Conservation (phyloP, 2,113 vertebrate genomes). For the Anthoscopus minutus region DNA sequence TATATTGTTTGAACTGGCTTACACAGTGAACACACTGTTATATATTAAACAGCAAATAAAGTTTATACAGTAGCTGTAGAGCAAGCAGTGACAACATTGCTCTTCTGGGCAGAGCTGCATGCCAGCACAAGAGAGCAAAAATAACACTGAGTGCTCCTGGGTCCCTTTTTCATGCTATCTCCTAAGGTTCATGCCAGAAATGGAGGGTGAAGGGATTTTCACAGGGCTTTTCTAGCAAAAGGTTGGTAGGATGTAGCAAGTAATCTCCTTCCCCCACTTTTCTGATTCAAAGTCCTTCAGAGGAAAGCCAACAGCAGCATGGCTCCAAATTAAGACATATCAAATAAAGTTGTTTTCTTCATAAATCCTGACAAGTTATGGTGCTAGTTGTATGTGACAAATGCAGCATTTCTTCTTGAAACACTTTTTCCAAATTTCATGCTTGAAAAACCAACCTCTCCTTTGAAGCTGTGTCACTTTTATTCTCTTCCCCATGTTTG, state of each 20-base stretch:
- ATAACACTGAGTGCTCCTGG: not conserved
- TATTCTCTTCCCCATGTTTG: not conserved
- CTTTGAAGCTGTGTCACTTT: not conserved
- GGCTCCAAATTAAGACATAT: not conserved
- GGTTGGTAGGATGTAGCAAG: not conserved
- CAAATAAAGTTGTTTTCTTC: not conserved
- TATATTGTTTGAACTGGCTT: not conserved
- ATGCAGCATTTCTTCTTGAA: not conserved
- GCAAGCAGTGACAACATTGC: not conserved
- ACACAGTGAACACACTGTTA: not conserved
- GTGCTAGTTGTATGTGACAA: not conserved
- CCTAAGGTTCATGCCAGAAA: not conserved
- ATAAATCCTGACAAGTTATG: not conserved
- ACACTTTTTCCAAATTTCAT: not conserved
- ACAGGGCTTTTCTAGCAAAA: not conserved
- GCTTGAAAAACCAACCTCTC: not conserved
- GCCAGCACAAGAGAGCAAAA: not conserved
- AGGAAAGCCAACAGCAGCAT: not conserved
- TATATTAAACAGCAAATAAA: slow-evolving; percentile 31
- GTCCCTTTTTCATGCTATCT: not conserved
- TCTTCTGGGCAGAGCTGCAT: not conserved
- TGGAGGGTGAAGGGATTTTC: not conserved
- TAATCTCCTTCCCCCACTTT: not conserved
- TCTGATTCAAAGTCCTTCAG: not conserved
- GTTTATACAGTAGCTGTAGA: not conserved